Conservation (phyloP, 2,888 invertebrate species). For the Sphinx pinastri region DNA sequence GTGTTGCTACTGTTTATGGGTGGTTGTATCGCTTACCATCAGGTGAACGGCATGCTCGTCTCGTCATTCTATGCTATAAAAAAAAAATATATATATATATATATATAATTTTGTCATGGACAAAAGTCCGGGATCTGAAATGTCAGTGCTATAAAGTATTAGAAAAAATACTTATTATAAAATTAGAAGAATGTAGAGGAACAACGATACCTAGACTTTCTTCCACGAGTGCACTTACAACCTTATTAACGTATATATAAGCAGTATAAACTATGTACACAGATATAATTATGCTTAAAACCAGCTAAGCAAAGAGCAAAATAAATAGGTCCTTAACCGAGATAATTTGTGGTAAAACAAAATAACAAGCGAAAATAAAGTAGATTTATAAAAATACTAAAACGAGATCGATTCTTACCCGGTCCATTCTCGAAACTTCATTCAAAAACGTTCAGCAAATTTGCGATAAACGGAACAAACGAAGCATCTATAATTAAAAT, state of each 20-base stretch:
- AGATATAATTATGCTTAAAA: background rate
- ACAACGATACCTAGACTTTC: background rate
- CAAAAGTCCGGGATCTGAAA: no score
- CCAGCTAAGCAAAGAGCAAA: constrained; percentile 1
- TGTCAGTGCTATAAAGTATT: background rate
- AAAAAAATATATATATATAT: no score
- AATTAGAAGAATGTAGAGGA: background rate
- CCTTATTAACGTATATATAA: background rate
- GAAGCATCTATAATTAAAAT: constrained; percentile 3
- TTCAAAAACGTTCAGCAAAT: background rate
- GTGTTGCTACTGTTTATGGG: no score
- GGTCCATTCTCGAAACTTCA: background rate
- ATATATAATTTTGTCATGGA: no score
- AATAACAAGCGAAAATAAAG: constrained; percentile 4
- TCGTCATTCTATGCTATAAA: no score
- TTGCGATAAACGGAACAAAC: background rate
- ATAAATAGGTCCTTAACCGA: background rate
- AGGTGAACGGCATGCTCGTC: no score
- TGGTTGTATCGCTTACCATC: no score
- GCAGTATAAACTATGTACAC: constrained; percentile 1
- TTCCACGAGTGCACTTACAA: background rate
- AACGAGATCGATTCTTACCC: background rate
- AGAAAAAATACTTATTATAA: background rate
- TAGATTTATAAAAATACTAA: background rate
- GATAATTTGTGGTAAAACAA: background rate